Evolutionary conservation across 1,140 invertebrate genomes (phyloP).

Genomic region (Micrasema minimum): DNA sequence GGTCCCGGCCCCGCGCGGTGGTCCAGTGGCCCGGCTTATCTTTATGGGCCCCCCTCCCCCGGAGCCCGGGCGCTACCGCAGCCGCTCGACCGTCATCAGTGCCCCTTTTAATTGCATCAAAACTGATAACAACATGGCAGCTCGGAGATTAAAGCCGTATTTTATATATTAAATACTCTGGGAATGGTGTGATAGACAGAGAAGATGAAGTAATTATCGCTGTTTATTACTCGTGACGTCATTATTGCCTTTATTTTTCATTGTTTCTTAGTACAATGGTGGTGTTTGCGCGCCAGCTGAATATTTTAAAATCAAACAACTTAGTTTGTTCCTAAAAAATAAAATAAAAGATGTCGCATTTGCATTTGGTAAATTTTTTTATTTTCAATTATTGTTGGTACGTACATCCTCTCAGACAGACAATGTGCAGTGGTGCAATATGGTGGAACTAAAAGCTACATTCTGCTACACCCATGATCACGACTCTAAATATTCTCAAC

Average conservation of each 20-base stretch:
- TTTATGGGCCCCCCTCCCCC: slow-evolving; percentile 50
- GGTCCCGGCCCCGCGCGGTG: slow-evolving; percentile 7
- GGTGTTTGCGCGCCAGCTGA: too few species aligned
- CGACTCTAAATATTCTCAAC: too few species aligned
- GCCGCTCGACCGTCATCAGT: slow-evolving; percentile 43
- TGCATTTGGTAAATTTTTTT: too few species aligned
- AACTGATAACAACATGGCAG: slow-evolving; percentile 44
- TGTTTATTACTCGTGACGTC: slow-evolving; percentile 16
- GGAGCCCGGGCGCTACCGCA: slow-evolving; percentile 35
- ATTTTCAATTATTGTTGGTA: too few species aligned
- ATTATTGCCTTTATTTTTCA: slow-evolving; percentile 9
- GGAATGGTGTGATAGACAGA: slow-evolving; percentile 14
- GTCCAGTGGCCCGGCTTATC: slow-evolving; percentile 34
- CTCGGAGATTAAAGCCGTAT: slow-evolving; percentile 10
- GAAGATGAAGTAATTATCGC: slow-evolving; percentile 28
- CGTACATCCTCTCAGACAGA: too few species aligned
- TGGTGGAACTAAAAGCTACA: too few species aligned
- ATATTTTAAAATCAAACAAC: too few species aligned
- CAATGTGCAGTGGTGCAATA: too few species aligned
- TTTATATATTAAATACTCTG: slow-evolving; percentile 17
- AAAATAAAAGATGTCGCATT: too few species aligned
- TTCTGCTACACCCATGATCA: too few species aligned
- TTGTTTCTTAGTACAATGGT: too few species aligned
- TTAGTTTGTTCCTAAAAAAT: too few species aligned
- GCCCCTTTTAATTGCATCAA: slow-evolving; percentile 49